Conservation (phyloP, 92 coral and sea anemone species). For the Actinernus sp. region DNA sequence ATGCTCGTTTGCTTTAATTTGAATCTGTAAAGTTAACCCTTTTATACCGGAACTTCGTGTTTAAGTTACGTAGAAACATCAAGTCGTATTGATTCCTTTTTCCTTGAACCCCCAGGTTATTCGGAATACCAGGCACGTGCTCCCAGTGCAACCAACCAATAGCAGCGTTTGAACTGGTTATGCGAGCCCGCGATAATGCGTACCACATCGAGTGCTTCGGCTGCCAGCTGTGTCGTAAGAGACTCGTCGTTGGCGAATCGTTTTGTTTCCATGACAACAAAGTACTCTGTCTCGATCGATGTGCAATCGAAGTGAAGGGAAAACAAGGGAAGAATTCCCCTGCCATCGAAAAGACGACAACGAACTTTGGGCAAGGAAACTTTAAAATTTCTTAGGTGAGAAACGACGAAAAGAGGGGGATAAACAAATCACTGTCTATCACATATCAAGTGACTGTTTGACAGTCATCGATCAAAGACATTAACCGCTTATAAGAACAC, state of each 20-base stretch:
- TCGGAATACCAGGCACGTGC: conserved; percentile 86
- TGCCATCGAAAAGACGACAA: no score
- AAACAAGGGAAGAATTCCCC: neutral
- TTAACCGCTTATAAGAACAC: no score
- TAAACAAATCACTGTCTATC: no score
- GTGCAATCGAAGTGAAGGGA: conserved; percentile 65
- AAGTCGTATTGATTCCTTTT: neutral
- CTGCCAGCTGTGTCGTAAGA: conserved; percentile 83
- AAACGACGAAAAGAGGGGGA: no score
- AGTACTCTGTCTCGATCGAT: conserved; percentile 82
- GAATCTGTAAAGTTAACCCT: no score
- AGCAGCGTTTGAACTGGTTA: conserved; percentile 90
- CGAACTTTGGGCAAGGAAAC: no score
- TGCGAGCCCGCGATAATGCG: conserved; percentile 85
- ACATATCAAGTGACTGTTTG: no score
- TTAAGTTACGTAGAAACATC: no score
- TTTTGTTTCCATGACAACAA: conserved; percentile 88
- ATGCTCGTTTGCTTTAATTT: no score
- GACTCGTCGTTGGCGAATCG: conserved; percentile 86
- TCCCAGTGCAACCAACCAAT: conserved; percentile 82
- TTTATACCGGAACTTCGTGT: no score
- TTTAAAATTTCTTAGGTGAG: no score
- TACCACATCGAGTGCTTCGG: conserved; percentile 92
- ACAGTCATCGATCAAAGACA: no score
- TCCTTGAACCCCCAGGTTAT: conserved; percentile 62